phyloP scores from a whole-genome alignment of 2,888 invertebrate genomes.

The Tachina lurida region DNA sequence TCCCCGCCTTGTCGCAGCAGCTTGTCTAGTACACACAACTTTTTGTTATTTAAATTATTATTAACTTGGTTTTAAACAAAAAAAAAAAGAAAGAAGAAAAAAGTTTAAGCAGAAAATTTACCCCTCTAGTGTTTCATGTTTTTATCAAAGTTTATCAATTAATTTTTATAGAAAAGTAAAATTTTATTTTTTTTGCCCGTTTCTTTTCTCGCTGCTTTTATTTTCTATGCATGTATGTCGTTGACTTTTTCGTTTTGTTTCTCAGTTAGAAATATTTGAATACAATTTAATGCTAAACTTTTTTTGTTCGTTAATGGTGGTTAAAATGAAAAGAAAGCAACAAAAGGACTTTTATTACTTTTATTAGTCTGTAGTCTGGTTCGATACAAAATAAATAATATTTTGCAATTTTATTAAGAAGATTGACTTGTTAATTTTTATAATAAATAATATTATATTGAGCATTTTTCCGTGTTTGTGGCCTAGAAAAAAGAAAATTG shows the following conservation, averaged over 20 bases:
- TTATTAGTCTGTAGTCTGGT: too few relatives aligned
- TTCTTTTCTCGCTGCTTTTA: conserved; percentile 51
- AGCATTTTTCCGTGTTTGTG: too few relatives aligned
- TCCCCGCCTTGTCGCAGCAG: conserved; percentile 1
- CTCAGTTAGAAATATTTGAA: conserved; percentile 43
- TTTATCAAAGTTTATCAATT: conserved; percentile 76
- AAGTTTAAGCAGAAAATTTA: conserved; percentile 15
- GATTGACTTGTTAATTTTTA: too few relatives aligned
- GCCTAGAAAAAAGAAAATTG: too few relatives aligned
- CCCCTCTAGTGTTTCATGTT: conserved; percentile 65
- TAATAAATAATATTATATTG: too few relatives aligned
- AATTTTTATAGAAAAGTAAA: conserved; percentile 73
- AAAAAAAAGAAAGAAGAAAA: conserved; percentile 10
- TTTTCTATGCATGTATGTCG: conserved; percentile 42
- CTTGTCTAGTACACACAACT: conserved; percentile 41
- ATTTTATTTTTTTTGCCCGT: conserved; percentile 44
- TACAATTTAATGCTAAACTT: conserved; percentile 31
- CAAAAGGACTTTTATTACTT: too few relatives aligned
- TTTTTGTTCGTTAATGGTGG: background rate
- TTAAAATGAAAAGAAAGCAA: too few relatives aligned
- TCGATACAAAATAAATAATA: too few relatives aligned
- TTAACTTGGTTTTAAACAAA: conserved; percentile 67
- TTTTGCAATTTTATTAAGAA: too few relatives aligned
- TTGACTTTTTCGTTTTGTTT: conserved; percentile 44
- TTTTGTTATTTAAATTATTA: conserved; percentile 75